phyloP scores from a whole-genome alignment of 37 sponge, comb jelly and placozoan genomes.

The Mnemiopsis leidyi region DNA sequence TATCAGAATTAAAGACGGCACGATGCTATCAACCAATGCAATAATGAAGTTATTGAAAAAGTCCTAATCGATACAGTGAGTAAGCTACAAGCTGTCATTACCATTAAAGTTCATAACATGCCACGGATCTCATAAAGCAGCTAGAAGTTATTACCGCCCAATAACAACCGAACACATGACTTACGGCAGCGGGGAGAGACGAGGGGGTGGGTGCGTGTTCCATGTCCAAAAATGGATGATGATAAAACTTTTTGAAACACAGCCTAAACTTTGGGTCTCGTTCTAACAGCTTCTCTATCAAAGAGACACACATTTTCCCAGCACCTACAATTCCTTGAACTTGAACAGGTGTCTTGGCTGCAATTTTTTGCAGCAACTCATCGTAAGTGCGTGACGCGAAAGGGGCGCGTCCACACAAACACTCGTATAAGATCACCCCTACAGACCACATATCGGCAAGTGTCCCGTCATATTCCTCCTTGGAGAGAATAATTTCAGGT shows the following conservation, averaged over 20 bases:
- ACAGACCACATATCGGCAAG: constrained; percentile 57
- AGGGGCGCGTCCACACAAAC: constrained; percentile 54
- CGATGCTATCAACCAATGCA: too few relatives aligned
- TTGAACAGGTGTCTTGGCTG: constrained; percentile 3
- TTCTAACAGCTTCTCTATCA: constrained; percentile 35
- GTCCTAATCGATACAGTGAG: too few relatives aligned
- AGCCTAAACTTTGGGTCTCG: not conserved
- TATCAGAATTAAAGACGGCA: too few relatives aligned
- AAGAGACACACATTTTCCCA: constrained; percentile 10
- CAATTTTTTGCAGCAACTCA: constrained; percentile 1
- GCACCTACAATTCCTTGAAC: not conserved
- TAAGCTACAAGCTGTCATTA: too few relatives aligned
- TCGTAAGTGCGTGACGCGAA: constrained; percentile 64
- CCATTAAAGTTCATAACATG: too few relatives aligned
- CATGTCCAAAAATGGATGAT: constrained; percentile 58
- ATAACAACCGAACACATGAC: not conserved
- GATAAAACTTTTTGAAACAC: constrained; percentile 48
- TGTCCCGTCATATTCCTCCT: not conserved
- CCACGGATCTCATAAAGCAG: too few relatives aligned
- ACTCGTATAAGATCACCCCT: constrained; percentile 38
- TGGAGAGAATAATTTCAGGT: constrained; percentile 25
- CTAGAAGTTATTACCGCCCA: too few relatives aligned
- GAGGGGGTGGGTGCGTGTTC: constrained; percentile 64
- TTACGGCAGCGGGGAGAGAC: constrained; percentile 25
- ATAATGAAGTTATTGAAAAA: too few relatives aligned